phyloP scores from a whole-genome alignment of 2,797 vertebrate genomes.

The Tarsius wallacei region DNA sequence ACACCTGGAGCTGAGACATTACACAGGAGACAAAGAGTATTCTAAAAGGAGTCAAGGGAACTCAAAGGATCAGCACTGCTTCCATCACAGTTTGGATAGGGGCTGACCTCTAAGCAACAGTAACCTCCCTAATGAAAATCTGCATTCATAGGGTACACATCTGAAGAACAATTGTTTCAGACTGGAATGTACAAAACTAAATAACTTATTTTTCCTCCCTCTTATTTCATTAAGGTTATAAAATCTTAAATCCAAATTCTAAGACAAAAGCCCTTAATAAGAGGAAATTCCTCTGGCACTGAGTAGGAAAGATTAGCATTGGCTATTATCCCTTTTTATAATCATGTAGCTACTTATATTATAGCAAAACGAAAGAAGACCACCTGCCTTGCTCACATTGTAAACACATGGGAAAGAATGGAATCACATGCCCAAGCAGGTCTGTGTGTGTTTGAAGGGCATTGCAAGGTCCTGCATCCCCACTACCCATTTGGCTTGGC shows the following conservation, averaged over 20 bases:
- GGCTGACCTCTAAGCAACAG: neutral
- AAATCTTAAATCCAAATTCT: conserved; percentile 64
- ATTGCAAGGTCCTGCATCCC: neutral
- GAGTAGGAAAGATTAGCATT: conserved; percentile 39
- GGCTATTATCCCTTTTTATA: conserved; percentile 13
- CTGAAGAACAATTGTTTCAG: conserved; percentile 14
- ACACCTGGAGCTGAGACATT: neutral
- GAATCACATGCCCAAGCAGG: neutral
- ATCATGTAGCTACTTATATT: conserved; percentile 56
- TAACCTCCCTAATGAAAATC: neutral
- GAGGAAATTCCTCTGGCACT: conserved; percentile 57
- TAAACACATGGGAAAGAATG: conserved; percentile 43
- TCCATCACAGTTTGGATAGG: conserved; percentile 41
- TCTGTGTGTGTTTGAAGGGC: neutral
- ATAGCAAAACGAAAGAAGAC: conserved; percentile 41
- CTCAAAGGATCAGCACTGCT: neutral
- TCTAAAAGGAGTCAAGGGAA: neutral
- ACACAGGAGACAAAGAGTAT: neutral
- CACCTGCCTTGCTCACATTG: conserved; percentile 1
- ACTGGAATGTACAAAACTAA: conserved; percentile 24
- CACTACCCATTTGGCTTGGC: neutral
- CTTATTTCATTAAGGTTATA: conserved; percentile 30
- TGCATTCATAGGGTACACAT: neutral
- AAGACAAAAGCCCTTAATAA: conserved; percentile 61
- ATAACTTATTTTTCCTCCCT: neutral